Evolutionary conservation across 1,140 invertebrate genomes (phyloP).

Genomic region (Zaprionus davidi): DNA sequence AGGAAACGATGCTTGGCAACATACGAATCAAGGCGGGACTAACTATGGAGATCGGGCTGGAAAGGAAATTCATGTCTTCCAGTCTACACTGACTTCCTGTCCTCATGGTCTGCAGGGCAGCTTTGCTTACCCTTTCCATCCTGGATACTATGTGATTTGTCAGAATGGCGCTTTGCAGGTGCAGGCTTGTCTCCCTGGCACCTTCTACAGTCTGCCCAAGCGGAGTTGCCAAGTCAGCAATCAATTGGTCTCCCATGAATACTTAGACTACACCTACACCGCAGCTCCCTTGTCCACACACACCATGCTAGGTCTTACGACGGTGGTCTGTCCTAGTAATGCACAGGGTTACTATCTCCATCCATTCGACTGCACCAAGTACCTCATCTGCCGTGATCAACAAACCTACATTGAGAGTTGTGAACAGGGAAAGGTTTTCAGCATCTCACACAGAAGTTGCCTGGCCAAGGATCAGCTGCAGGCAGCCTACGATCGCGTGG

Average conservation of each 20-base stretch:
- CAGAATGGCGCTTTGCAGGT: slow-evolving; percentile 56
- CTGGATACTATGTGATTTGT: slow-evolving; percentile 61
- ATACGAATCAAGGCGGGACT: background rate
- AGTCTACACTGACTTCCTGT: slow-evolving; percentile 47
- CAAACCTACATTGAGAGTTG: slow-evolving; percentile 86
- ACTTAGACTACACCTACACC: slow-evolving; percentile 49
- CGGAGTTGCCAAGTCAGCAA: slow-evolving; percentile 33
- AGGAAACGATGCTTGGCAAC: slow-evolving; percentile 8
- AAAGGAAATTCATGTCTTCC: background rate
- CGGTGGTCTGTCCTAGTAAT: slow-evolving; percentile 52
- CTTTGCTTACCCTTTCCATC: slow-evolving; percentile 72
- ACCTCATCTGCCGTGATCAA: slow-evolving; percentile 87
- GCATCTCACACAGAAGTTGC: slow-evolving; percentile 61
- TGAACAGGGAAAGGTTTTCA: slow-evolving; percentile 70
- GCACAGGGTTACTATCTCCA: slow-evolving; percentile 86
- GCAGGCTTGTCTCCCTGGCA: slow-evolving; percentile 45
- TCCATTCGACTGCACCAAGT: slow-evolving; percentile 87
- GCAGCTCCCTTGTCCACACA: slow-evolving; percentile 19
- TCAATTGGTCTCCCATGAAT: slow-evolving; percentile 49
- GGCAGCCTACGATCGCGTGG: slow-evolving; percentile 61
- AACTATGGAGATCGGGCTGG: background rate
- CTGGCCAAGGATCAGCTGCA: slow-evolving; percentile 43
- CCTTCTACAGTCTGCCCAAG: slow-evolving; percentile 64
- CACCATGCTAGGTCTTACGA: slow-evolving; percentile 45
- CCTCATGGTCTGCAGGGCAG: slow-evolving; percentile 52